Evolutionary conservation across 2,888 invertebrate species (phyloP).

Genomic region (Scaptomyza flava): DNA sequence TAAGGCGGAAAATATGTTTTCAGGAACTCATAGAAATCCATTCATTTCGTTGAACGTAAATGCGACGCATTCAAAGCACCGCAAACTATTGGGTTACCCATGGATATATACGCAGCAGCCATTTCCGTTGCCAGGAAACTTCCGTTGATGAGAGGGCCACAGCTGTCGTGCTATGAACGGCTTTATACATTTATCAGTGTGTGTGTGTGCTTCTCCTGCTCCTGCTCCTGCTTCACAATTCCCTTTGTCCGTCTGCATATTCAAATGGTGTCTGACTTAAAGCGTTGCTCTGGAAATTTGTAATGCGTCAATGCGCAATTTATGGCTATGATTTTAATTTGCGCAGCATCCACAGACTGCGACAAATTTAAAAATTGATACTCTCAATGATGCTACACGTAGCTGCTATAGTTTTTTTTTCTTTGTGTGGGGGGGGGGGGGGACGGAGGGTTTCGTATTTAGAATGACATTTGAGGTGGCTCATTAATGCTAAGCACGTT

Average conservation of each 20-base stretch:
- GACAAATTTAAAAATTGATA: conserved; percentile 43
- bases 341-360: conserved; percentile 51
- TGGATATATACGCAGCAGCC: conserved; percentile 54
- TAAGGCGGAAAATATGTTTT: conserved; percentile 30
- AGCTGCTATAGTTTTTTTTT: conserved; percentile 46
- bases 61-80: conserved; percentile 63
- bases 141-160: conserved; percentile 46
- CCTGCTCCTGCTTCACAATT: background rate
- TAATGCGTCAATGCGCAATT: conserved; percentile 72
- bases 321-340: conserved; percentile 72
- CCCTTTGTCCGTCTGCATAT: conserved; percentile 2
- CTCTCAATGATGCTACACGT: background rate
- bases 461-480: conserved; percentile 17
- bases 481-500: conserved; percentile 78
- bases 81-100: conserved; percentile 63
- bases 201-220: background rate
- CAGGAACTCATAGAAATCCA: conserved; percentile 50
- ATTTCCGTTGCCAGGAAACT: conserved; percentile 63
- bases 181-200: conserved; percentile 13
- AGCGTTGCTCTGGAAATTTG: conserved; percentile 49
- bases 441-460: background rate
- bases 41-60: conserved; percentile 63
- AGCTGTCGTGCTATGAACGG: conserved; percentile 47
- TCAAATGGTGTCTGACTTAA: conserved; percentile 57
- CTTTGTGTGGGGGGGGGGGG: background rate